Percentiles rank a stretch among this genome's conserved stretches.
Evolutionary conservation across 2,797 vertebrate genomes (phyloP).

Genomic region (Mus caroli): DNA sequence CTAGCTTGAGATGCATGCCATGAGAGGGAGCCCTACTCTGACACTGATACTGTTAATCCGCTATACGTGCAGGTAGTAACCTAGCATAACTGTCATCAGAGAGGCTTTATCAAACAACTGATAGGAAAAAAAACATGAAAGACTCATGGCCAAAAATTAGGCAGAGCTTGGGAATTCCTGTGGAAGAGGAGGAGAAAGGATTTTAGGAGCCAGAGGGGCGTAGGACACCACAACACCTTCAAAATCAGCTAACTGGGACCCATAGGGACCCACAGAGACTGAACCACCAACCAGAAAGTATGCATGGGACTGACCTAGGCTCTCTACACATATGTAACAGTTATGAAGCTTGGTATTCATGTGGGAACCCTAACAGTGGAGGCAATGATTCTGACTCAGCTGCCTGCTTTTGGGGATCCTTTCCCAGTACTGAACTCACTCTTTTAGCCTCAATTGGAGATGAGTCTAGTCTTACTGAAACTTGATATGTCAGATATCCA

Average conservation of each 20-base stretch:
- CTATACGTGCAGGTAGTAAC: not conserved
- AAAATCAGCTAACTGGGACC: not conserved
- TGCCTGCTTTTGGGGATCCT: not conserved
- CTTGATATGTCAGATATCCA: not conserved
- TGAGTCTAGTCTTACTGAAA: not conserved
- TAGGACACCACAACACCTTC: not conserved
- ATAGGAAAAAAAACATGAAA: not conserved
- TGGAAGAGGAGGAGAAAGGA: not conserved
- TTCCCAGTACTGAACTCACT: not conserved
- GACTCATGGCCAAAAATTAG: not conserved
- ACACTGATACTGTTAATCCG: not conserved
- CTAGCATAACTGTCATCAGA: not conserved
- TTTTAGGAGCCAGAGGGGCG: not conserved
- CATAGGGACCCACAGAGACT: not conserved
- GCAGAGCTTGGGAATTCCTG: not conserved
- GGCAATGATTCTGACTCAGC: not conserved
- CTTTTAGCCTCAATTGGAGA: not conserved
- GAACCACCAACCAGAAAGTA: not conserved
- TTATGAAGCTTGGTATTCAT: not conserved
- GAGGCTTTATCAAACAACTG: not conserved
- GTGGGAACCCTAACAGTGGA: not conserved
- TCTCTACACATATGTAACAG: not conserved
- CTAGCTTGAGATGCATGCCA: not conserved
- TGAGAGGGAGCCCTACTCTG: not conserved
- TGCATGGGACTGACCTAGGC: not conserved